Evolutionary conservation across 2,888 invertebrate genomes (phyloP).

Genomic region (Drosophila koepferae): DNA sequence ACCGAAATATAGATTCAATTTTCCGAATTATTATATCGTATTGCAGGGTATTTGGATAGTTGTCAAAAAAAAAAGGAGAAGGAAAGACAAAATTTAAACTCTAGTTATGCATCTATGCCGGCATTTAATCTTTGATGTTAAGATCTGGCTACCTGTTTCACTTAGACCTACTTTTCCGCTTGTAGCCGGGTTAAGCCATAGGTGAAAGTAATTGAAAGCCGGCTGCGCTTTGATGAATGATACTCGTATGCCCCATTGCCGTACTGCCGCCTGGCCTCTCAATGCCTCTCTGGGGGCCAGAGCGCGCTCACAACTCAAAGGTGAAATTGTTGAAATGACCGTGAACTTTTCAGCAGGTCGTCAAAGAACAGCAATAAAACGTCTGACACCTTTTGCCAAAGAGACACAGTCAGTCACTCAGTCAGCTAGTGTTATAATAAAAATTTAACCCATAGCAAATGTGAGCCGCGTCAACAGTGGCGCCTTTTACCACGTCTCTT

Average conservation of each 20-base stretch:
- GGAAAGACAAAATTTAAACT: neutral
- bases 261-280: neutral
- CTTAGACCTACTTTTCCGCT: conserved; percentile 14
- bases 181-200: conserved; percentile 3
- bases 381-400: conserved; percentile 73
- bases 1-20: neutral
- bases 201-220: conserved; percentile 36
- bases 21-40: neutral
- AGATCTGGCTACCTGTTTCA: conserved; percentile 19
- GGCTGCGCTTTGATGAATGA: conserved; percentile 39
- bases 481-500: conserved; percentile 47
- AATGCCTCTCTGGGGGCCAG: neutral
- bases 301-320: conserved; percentile 35
- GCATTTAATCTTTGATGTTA: conserved; percentile 9
- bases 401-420: too few relatives aligned
- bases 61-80: neutral
- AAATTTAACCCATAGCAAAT: conserved; percentile 38
- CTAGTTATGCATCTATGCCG: conserved; percentile 1
- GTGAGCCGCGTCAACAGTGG: conserved; percentile 53
- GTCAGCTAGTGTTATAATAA: conserved; percentile 28
- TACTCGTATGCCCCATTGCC: neutral
- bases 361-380: conserved; percentile 69
- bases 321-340: conserved; percentile 60
- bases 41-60: neutral
- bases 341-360: conserved; percentile 77